A percentile compares a stretch with the other conserved stretches of the same genome.
Evolutionary conservation across 2,888 invertebrate species (phyloP).

Genomic region (Drosophila putrida): DNA sequence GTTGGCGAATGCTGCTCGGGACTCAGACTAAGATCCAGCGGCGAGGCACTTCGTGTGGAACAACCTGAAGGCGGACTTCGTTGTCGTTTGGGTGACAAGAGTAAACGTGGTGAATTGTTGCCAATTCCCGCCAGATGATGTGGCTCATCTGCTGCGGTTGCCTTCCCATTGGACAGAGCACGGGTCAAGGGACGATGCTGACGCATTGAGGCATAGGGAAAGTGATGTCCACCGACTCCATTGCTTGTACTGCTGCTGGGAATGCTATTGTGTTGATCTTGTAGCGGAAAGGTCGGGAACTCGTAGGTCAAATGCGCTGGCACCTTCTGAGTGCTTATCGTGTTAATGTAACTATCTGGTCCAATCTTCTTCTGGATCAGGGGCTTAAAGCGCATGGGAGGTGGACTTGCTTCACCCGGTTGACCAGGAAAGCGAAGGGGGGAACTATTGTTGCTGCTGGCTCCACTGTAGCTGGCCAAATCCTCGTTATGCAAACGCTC

Average conservation of each 20-base stretch:
- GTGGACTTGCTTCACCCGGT: constrained; percentile 58
- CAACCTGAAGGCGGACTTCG: constrained; percentile 85
- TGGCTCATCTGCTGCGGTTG: constrained; percentile 68
- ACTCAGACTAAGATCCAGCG: constrained; percentile 82
- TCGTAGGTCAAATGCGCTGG: constrained; percentile 84
- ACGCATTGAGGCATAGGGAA: constrained; percentile 69
- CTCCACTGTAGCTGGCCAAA: constrained; percentile 72
- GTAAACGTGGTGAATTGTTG: constrained; percentile 70
- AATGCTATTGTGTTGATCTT: constrained; percentile 50
- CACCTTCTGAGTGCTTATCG: constrained; percentile 85
- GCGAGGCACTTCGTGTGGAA: constrained; percentile 85
- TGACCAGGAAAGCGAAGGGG: constrained; percentile 66
- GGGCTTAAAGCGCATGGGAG: constrained; percentile 86
- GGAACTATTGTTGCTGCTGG: constrained; percentile 76
- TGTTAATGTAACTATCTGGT: constrained; percentile 91
- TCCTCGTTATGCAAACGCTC: constrained; percentile 85
- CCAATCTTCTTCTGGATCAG: constrained; percentile 89
- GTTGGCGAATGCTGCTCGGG: constrained; percentile 74
- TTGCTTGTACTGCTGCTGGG: constrained; percentile 18
- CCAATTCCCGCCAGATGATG: constrained; percentile 25
- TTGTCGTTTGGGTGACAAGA: constrained; percentile 81
- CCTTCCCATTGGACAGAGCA: constrained; percentile 88
- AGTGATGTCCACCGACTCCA: constrained; percentile 48
- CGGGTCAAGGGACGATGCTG: constrained; percentile 90
- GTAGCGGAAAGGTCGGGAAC: constrained; percentile 83